Evolutionary conservation across 1,140 invertebrate genomes (phyloP).

Genomic region (Bombus confusus): DNA sequence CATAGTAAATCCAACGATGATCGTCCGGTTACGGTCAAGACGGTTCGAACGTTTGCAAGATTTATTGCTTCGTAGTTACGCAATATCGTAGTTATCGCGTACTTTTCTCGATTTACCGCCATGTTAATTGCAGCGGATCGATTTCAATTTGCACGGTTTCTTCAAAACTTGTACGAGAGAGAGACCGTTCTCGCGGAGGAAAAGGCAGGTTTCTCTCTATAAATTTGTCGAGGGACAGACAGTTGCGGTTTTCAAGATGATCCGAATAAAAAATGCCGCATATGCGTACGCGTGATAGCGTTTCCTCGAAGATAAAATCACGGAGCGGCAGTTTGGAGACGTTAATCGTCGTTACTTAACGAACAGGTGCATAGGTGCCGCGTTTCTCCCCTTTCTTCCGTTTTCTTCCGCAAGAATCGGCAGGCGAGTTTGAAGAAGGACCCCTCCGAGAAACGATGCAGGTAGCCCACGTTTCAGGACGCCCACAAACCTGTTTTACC

Average conservation of each 20-base stretch:
- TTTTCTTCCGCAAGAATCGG: conserved; percentile 73
- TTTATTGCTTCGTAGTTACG: rapidly evolving
- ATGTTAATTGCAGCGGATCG: too few species aligned
- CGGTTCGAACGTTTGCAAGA: too few species aligned
- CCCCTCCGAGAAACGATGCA: conserved; percentile 70
- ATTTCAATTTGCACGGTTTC: too few species aligned
- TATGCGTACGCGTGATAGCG: too few species aligned
- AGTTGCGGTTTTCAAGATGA: background rate
- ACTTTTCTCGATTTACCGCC: rapidly evolving
- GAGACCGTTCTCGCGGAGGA: too few species aligned
- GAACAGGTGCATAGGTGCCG: conserved; percentile 37
- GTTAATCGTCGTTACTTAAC: conserved; percentile 27
- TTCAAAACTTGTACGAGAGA: too few species aligned
- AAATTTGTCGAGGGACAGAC: background rate
- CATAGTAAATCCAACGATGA: too few species aligned
- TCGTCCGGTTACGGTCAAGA: rapidly evolving
- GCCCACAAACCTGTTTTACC: conserved; percentile 82
- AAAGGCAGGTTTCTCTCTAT: too few species aligned
- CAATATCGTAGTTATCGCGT: rapidly evolving
- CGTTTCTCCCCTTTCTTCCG: conserved; percentile 55
- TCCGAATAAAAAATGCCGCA: background rate
- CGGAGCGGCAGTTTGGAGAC: background rate
- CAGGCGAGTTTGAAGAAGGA: conserved; percentile 59
- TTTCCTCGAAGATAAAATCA: conserved; percentile 5
- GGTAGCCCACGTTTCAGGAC: conserved; percentile 75